These are phyloP conservation scores for Triplophysa dalaica DNA, from an alignment of 2,113 vertebrate species.

Conservation along the genomic window DNA sequence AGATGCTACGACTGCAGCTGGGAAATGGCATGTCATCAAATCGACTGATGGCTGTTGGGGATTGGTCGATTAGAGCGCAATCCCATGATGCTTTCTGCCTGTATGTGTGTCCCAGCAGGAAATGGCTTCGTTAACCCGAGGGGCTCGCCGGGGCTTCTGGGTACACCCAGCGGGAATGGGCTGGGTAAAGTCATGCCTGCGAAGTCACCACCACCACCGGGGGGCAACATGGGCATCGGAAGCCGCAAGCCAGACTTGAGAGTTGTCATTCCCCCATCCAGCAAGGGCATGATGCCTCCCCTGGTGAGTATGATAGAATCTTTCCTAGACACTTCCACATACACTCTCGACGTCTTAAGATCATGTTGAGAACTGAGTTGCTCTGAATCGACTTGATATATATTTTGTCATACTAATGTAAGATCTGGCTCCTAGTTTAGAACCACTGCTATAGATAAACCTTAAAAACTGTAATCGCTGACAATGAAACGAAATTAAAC, in stretches of 20 bases:
- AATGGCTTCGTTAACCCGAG: slow-evolving; percentile 95
- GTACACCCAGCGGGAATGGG: slow-evolving; percentile 84
- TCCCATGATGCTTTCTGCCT: slow-evolving; percentile 70
- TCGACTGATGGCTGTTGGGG: slow-evolving; percentile 67
- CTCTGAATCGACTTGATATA: neutral
- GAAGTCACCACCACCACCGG: slow-evolving; percentile 93
- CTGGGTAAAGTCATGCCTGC: slow-evolving; percentile 94
- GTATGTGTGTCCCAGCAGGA: slow-evolving; percentile 77
- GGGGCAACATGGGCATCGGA: slow-evolving; percentile 88
- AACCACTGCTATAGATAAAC: no score
- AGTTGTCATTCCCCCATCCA: slow-evolving; percentile 95
- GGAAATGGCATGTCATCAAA: slow-evolving; percentile 54
- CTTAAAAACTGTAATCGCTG: neutral
- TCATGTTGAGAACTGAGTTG: neutral
- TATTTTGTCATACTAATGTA: no score
- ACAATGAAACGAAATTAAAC: neutral
- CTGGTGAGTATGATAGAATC: slow-evolving; percentile 78
- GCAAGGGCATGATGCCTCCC: slow-evolving; percentile 99
- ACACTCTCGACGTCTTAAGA: neutral
- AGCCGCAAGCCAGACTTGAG: slow-evolving; percentile 94
- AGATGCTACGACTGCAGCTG: slow-evolving; percentile 58
- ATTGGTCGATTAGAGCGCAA: slow-evolving; percentile 59
- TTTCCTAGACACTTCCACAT: slow-evolving; percentile 9
- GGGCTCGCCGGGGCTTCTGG: slow-evolving; percentile 88
- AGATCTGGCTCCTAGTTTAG: no score